These are phyloP conservation scores for Marasmarcha lunaedactyla DNA, from an alignment of 2,888 invertebrate genomes.

Conservation along the genomic window DNA sequence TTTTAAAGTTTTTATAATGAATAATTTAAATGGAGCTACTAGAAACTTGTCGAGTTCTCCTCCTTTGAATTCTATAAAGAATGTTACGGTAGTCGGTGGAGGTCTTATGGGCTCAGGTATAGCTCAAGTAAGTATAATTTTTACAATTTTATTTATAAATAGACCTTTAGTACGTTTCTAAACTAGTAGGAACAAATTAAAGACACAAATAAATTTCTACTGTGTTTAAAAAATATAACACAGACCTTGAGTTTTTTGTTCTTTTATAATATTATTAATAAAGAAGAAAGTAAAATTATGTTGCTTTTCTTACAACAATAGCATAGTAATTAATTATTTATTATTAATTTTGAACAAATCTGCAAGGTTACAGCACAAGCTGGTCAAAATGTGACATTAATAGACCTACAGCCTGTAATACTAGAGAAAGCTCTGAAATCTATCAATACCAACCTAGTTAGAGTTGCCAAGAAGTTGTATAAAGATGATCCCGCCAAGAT, in stretches of 20 bases:
- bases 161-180: too few relatives aligned
- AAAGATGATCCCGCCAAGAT: conserved; percentile 75
- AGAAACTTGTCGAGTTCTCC: conserved; percentile 51
- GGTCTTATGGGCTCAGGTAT: conserved; percentile 93
- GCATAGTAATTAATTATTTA: too few relatives aligned
- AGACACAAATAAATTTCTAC: too few relatives aligned
- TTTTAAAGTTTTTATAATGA: conserved; percentile 26
- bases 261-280: too few relatives aligned
- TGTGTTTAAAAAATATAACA: too few relatives aligned
- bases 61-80: conserved; percentile 73
- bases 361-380: conserved; percentile 82
- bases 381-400: conserved; percentile 83
- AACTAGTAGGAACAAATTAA: too few relatives aligned
- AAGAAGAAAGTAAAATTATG: too few relatives aligned
- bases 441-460: conserved; percentile 77
- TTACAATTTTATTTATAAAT: conserved; percentile 3
- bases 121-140: conserved; percentile 77
- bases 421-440: conserved; percentile 78
- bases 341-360: not conserved
- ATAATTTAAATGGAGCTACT: conserved; percentile 39
- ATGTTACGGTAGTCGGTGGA: conserved; percentile 86
- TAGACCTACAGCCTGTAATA: conserved; percentile 80
- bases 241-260: too few relatives aligned
- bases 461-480: conserved; percentile 84
- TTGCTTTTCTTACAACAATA: too few relatives aligned